Percentiles rank a stretch among this genome's conserved stretches.
These are phyloP conservation scores for Nerophis lumbriciformis DNA, from an alignment of 2,113 vertebrate species.

Conservation along the genomic window DNA sequence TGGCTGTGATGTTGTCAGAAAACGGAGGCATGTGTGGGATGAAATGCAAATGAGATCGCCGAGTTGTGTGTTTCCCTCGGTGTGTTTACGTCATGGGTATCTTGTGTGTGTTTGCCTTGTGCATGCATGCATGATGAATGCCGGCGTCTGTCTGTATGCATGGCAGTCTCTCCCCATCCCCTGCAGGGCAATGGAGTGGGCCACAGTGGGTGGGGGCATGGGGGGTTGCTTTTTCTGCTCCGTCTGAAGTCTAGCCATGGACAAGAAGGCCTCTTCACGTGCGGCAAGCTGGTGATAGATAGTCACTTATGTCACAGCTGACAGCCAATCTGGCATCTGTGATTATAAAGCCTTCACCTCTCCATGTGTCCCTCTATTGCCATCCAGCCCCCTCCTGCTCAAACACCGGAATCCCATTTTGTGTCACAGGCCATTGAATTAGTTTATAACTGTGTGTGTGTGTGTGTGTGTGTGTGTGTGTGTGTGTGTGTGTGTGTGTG, in stretches of 20 bases:
- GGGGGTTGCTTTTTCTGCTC: conserved; percentile 28
- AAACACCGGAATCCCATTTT: conserved; percentile 61
- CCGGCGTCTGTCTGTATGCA: conserved; percentile 19
- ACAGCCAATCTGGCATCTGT: conserved; percentile 69
- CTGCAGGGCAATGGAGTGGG: conserved; percentile 41
- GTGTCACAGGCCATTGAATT: conserved; percentile 49
- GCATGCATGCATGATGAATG: conserved; percentile 30
- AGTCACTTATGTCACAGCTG: conserved; percentile 62
- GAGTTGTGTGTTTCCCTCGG: conserved; percentile 11
- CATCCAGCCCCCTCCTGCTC: conserved; percentile 45
- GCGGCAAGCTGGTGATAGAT: conserved; percentile 57
- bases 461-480: conserved; percentile 26
- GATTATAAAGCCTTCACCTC: conserved; percentile 64
- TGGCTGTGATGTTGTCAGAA: conserved; percentile 39
- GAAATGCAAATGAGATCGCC: conserved; percentile 29
- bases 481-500: no score
- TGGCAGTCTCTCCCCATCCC: conserved; percentile 23
- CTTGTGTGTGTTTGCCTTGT: conserved; percentile 24
- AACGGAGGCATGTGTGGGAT: conserved; percentile 16
- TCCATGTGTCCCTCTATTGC: conserved; percentile 51
- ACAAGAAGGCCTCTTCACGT: conserved; percentile 55
- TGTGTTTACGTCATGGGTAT: not conserved
- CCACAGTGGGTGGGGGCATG: not conserved
- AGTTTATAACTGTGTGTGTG: conserved; percentile 27
- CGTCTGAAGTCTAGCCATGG: conserved; percentile 52